Conservation (phyloP, 1,140 invertebrate species). For the Drosophila repletoides region DNA sequence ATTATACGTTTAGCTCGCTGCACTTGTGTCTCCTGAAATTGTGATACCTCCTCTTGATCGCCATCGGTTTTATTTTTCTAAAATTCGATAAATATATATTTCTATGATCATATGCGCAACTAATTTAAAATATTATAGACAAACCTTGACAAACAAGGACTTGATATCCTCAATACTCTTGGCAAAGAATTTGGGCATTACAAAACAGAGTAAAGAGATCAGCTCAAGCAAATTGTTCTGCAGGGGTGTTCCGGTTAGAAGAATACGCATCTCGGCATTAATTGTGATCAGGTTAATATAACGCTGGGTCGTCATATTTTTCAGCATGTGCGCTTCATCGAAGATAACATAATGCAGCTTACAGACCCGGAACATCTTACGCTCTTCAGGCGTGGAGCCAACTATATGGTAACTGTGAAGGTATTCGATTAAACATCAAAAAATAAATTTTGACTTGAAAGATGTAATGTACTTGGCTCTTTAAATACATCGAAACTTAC, state of each 20-base stretch:
- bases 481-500: slow-evolving; percentile 76
- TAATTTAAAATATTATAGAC: not conserved
- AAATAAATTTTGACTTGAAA: no score
- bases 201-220: slow-evolving; percentile 97
- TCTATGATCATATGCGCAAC: not conserved
- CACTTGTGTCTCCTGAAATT: slow-evolving; percentile 94
- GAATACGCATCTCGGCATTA: slow-evolving; percentile 91
- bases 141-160: slow-evolving; percentile 89
- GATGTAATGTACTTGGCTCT: no score
- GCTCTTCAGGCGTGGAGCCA: slow-evolving; percentile 92
- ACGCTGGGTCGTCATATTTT: slow-evolving; percentile 96
- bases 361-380: slow-evolving; percentile 94
- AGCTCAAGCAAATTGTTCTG: slow-evolving; percentile 98
- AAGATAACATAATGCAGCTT: slow-evolving; percentile 96
- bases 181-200: slow-evolving; percentile 97
- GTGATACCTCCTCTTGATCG: slow-evolving; percentile 85
- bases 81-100: not conserved
- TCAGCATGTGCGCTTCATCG: slow-evolving; percentile 98
- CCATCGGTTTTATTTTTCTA: slow-evolving; percentile 82
- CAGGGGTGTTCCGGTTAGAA: slow-evolving; percentile 95
- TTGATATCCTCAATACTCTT: slow-evolving; percentile 94
- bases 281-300: slow-evolving; percentile 95
- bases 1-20: slow-evolving; percentile 97
- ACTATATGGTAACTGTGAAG: slow-evolving; percentile 87
- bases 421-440: not conserved